A percentile compares a stretch with the other conserved stretches of the same genome.
phyloP scores from a whole-genome alignment of 2,888 invertebrate species.

The Drosophila phalerata region DNA sequence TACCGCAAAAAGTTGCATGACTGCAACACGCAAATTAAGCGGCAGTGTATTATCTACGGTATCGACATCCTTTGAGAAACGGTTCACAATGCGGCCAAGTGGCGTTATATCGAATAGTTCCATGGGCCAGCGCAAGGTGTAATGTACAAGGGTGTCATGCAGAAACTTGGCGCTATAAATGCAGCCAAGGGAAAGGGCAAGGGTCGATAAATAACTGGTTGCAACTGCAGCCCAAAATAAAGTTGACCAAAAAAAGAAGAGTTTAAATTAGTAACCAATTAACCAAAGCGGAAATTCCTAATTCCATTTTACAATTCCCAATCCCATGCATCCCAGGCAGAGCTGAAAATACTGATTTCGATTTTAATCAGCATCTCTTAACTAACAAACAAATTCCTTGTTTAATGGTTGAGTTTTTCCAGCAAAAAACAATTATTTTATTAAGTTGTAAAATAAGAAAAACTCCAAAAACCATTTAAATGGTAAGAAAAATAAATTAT shows the following conservation, averaged over 20 bases:
- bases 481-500: no score
- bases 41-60: slow-evolving; percentile 87
- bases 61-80: slow-evolving; percentile 88
- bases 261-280: slow-evolving; percentile 17
- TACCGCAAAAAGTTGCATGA: slow-evolving; percentile 85
- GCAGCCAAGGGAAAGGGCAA: slow-evolving; percentile 85
- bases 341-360: no score
- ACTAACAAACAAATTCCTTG: no score
- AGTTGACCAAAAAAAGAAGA: background rate
- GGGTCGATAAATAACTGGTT: slow-evolving; percentile 81
- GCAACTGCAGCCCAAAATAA: slow-evolving; percentile 68
- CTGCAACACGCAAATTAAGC: slow-evolving; percentile 82
- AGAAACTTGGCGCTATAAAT: slow-evolving; percentile 87
- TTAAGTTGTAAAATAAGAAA: no score
- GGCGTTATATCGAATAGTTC: slow-evolving; percentile 93
- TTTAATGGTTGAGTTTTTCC: no score
- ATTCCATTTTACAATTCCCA: background rate
- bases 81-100: slow-evolving; percentile 90
- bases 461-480: no score
- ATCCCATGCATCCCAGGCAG: background rate
- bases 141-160: slow-evolving; percentile 87
- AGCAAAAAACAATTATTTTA: no score
- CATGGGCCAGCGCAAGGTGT: slow-evolving; percentile 89
- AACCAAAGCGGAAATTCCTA: slow-evolving; percentile 1
- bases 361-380: no score